These are phyloP conservation scores for Rhyacophila evoluta DNA, from an alignment of 2,888 invertebrate species.

Conservation along the genomic window DNA sequence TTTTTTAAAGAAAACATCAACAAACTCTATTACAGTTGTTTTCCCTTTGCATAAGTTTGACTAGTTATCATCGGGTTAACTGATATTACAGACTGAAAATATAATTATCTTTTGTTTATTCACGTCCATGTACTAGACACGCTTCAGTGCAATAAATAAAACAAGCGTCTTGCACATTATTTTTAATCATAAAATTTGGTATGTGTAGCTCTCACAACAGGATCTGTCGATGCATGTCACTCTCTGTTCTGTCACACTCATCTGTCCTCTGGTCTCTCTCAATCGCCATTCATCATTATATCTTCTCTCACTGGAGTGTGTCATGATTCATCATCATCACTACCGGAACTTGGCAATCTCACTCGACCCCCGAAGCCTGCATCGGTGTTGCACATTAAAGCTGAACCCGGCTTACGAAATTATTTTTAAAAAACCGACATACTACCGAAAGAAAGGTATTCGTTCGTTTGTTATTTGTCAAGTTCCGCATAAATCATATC, in stretches of 20 bases:
- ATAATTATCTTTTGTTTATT: neutral
- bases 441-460: neutral
- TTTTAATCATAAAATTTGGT: neutral
- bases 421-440: neutral
- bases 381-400: too few species aligned
- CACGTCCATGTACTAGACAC: neutral
- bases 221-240: constrained; percentile 12
- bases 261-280: constrained; percentile 17
- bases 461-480: neutral
- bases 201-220: neutral
- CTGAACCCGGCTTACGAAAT: too few species aligned
- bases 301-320: constrained; percentile 7
- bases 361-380: neutral
- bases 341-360: neutral
- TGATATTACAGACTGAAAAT: neutral
- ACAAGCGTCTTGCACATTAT: neutral
- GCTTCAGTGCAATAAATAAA: constrained; percentile 12
- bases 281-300: constrained; percentile 13
- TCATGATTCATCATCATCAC: constrained; percentile 3
- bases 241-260: constrained; percentile 17
- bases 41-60: too few species aligned
- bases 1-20: too few species aligned
- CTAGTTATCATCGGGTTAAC: too few species aligned
- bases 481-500: neutral
- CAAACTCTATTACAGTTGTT: too few species aligned